phyloP scores from a whole-genome alignment of 1,140 invertebrate species.

The Procambarus virginalis region DNA sequence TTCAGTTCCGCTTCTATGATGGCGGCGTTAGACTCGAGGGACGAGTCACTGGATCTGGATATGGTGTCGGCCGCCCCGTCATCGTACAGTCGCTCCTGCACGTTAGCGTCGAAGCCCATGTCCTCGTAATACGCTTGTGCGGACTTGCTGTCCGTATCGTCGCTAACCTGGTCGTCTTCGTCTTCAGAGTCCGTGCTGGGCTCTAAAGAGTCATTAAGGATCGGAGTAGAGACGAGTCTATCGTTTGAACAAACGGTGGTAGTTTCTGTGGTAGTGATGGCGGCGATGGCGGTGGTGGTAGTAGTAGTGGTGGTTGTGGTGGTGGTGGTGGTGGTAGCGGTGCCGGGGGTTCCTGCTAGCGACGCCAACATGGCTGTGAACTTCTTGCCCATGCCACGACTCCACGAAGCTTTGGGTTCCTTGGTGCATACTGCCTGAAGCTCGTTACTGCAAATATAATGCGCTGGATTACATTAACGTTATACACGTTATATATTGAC shows the following conservation, averaged over 20 bases:
- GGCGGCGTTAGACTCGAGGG: slow-evolving; percentile 21
- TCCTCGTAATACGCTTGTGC: slow-evolving; percentile 41
- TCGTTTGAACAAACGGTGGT: not conserved
- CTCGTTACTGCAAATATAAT: slow-evolving; percentile 29
- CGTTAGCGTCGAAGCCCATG: slow-evolving; percentile 43
- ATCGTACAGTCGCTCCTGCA: slow-evolving; percentile 51
- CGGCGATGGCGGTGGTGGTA: not conserved
- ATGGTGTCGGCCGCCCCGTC: not conserved
- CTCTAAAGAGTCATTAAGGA: not conserved
- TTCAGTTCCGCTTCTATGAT: slow-evolving; percentile 57
- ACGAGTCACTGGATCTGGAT: slow-evolving; percentile 29
- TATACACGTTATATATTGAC: no score
- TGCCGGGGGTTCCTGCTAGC: not conserved
- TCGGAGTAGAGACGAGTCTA: not conserved
- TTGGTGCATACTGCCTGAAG: not conserved
- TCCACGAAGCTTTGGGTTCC: slow-evolving; percentile 31
- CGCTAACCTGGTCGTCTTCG: slow-evolving; percentile 21
- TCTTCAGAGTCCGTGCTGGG: slow-evolving; percentile 9
- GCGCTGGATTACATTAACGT: no score
- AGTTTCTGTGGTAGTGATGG: not conserved
- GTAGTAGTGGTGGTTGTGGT: no score
- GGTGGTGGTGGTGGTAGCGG: not conserved
- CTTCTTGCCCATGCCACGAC: slow-evolving; percentile 46
- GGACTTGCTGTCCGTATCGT: slow-evolving; percentile 54
- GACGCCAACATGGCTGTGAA: slow-evolving; percentile 23